Evolutionary conservation across 2,113 vertebrate species (phyloP).

Genomic region (Xiphophorus hellerii): DNA sequence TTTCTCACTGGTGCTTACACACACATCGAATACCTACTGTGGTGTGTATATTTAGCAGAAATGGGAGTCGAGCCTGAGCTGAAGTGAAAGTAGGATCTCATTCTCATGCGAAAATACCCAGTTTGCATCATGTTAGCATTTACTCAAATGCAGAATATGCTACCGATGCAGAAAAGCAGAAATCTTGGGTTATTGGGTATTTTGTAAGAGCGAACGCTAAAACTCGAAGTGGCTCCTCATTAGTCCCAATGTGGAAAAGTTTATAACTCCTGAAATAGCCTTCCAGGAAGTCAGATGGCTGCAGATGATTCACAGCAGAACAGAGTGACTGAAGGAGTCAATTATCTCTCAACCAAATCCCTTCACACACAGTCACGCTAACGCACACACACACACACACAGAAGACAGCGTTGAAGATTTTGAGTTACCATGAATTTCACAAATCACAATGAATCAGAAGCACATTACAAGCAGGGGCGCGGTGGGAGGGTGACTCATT

Average conservation of each 20-base stretch:
- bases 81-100: constrained; percentile 60
- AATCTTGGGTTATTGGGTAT: constrained; percentile 11
- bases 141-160: constrained; percentile 3
- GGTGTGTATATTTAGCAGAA: constrained; percentile 30
- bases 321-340: constrained; percentile 43
- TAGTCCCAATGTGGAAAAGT: constrained; percentile 57
- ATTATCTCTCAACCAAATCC: constrained; percentile 22
- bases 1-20: background rate
- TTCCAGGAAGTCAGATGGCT: constrained; percentile 67
- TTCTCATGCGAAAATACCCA: constrained; percentile 27
- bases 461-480: constrained; percentile 19
- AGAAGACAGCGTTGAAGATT: constrained; percentile 22
- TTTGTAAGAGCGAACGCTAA: constrained; percentile 27
- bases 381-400: background rate
- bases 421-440: constrained; percentile 24
- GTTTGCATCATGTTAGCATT: constrained; percentile 22
- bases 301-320: constrained; percentile 62
- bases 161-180: constrained; percentile 9
- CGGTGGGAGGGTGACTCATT: constrained; percentile 63
- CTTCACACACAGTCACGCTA: background rate
- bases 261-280: constrained; percentile 50
- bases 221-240: constrained; percentile 35
- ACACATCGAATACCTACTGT: background rate
- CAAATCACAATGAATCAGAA: constrained; percentile 51
- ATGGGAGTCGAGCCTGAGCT: constrained; percentile 28